A percentile compares a stretch with the other conserved stretches of the same genome.
These are phyloP conservation scores for Diarsia dahlii DNA, from an alignment of 2,888 invertebrate species.

Conservation along the genomic window DNA sequence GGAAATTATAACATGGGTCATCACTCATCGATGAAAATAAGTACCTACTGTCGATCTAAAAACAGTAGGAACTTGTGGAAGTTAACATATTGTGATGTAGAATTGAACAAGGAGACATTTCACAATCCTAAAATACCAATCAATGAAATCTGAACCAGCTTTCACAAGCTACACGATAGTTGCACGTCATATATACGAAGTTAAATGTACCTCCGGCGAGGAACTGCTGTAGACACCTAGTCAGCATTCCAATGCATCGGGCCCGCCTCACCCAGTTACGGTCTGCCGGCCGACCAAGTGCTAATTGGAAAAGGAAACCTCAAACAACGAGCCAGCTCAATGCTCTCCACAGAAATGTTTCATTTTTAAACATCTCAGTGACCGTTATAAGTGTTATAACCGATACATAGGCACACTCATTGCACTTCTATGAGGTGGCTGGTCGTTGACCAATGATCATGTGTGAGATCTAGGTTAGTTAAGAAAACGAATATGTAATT, in stretches of 20 bases:
- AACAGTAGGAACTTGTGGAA: neutral
- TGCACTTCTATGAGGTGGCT: constrained; percentile 61
- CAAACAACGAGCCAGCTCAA: constrained; percentile 90
- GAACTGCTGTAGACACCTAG: constrained; percentile 78
- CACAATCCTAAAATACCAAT: constrained; percentile 45
- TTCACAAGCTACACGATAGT: constrained; percentile 61
- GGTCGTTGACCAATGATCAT: constrained; percentile 53
- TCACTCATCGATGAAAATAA: neutral
- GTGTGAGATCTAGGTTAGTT: constrained; percentile 68
- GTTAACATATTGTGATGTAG: neutral
- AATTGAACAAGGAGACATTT: neutral
- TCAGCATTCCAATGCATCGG: constrained; percentile 82
- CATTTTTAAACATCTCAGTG: constrained; percentile 88
- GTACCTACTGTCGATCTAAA: neutral
- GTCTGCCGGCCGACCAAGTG: constrained; percentile 87
- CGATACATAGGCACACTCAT: constrained; percentile 75
- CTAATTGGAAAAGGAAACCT: constrained; percentile 91
- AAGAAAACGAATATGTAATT: constrained; percentile 52
- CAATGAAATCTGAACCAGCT: constrained; percentile 55
- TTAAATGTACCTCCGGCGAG: constrained; percentile 76
- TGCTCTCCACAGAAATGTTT: constrained; percentile 90
- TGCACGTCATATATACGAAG: constrained; percentile 65
- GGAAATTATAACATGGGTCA: neutral
- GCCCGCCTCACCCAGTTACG: constrained; percentile 89
- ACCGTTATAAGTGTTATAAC: constrained; percentile 89